These are phyloP conservation scores for Poliocrania exsul DNA, from an alignment of 2,797 vertebrate genomes.

Conservation along the genomic window DNA sequence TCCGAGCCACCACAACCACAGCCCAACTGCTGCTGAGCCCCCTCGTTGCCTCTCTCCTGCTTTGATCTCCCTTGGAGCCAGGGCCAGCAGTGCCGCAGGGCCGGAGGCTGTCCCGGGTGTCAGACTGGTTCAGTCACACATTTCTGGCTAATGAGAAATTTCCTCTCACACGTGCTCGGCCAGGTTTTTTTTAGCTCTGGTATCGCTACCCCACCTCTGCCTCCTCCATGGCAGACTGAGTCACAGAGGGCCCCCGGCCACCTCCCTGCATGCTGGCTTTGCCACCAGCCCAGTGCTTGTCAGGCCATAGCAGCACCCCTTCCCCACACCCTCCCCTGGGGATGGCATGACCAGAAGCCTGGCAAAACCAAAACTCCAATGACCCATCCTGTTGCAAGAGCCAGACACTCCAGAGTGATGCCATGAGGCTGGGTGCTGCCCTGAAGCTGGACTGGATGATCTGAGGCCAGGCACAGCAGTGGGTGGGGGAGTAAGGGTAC, in stretches of 20 bases:
- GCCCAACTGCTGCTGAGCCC: background rate
- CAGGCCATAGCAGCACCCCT: background rate
- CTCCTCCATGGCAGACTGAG: conserved; percentile 10
- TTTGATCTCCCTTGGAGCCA: conserved; percentile 5
- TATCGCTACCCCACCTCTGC: conserved; percentile 63
- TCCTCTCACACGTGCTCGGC: conserved; percentile 16
- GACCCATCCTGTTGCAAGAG: background rate
- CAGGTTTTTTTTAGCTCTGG: conserved; percentile 50
- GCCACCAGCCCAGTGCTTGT: background rate
- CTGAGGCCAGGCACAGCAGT: background rate
- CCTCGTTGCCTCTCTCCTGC: background rate
- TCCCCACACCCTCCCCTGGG: background rate
- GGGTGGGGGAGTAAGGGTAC: fast-evolving
- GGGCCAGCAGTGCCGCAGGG: background rate
- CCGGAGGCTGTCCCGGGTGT: conserved; percentile 24
- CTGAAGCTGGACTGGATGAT: background rate
- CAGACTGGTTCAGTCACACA: conserved; percentile 61
- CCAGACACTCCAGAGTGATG: fast-evolving
- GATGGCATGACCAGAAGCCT: background rate
- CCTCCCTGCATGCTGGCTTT: background rate
- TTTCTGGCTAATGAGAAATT: conserved; percentile 71
- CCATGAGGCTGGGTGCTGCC: background rate
- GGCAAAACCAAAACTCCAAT: background rate
- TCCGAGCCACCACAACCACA: background rate
- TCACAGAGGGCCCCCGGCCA: conserved; percentile 8